phyloP scores from a whole-genome alignment of 2,888 invertebrate genomes.

The Microctonus hyperodae region DNA sequence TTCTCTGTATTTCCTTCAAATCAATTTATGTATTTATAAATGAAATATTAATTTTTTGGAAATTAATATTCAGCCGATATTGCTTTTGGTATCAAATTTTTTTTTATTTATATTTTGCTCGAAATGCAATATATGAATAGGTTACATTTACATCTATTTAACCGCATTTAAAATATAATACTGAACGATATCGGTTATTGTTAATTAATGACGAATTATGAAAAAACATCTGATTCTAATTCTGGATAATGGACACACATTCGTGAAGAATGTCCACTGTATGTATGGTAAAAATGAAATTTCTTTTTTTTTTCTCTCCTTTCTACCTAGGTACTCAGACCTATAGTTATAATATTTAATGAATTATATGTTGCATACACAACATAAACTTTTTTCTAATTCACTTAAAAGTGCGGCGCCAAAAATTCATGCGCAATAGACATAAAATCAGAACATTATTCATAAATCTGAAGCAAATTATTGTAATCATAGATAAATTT shows the following conservation, averaged over 20 bases:
- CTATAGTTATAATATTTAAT: neutral
- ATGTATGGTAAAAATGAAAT: neutral
- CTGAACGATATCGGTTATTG: neutral
- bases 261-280: neutral
- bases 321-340: neutral
- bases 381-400: neutral
- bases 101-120: neutral
- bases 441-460: slow-evolving; percentile 7
- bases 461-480: slow-evolving; percentile 17
- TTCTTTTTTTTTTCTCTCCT: neutral
- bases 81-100: neutral
- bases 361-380: neutral
- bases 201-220: neutral
- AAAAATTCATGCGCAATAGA: neutral
- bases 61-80: neutral
- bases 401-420: slow-evolving; percentile 9
- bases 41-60: neutral
- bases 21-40: neutral
- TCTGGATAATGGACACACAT: neutral
- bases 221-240: neutral
- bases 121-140: neutral
- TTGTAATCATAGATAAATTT: slow-evolving; percentile 18
- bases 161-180: neutral
- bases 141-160: neutral
- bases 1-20: neutral